phyloP scores from a whole-genome alignment of 2,113 vertebrate species.

The Cromileptes altivelis region DNA sequence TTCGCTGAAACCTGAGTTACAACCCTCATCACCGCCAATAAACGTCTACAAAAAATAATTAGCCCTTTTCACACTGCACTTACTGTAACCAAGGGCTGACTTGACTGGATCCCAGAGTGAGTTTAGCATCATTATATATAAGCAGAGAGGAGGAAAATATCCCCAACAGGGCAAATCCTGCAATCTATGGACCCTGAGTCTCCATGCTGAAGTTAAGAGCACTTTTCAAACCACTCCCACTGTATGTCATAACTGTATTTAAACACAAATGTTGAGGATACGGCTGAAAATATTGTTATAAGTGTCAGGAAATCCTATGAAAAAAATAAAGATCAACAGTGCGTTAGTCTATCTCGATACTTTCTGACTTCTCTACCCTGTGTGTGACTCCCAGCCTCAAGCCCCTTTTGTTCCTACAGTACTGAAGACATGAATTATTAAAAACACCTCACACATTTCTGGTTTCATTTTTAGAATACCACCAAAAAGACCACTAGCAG shows the following conservation, averaged over 20 bases:
- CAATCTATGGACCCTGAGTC: neutral
- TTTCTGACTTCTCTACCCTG: neutral
- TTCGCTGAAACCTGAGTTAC: constrained; percentile 9
- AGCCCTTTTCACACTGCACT: constrained; percentile 67
- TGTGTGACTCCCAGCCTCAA: neutral
- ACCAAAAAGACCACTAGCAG: neutral
- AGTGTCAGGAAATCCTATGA: neutral
- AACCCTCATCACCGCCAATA: constrained; percentile 26
- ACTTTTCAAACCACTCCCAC: neutral
- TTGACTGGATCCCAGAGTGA: constrained; percentile 10
- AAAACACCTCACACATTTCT: neutral
- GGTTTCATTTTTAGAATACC: neutral
- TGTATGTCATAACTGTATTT: neutral
- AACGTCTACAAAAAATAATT: constrained; percentile 22
- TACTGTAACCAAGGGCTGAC: constrained; percentile 44
- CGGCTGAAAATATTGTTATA: constrained; percentile 18
- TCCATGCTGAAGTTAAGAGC: neutral
- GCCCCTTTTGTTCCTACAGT: neutral
- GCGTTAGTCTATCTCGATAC: neutral
- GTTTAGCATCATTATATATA: neutral
- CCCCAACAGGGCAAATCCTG: neutral
- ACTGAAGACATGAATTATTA: neutral
- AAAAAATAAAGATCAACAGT: constrained; percentile 7
- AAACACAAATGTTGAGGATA: neutral
- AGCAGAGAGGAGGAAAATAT: neutral